phyloP scores from a whole-genome alignment of 2,797 vertebrate species.

The Sebastes melanostomus region DNA sequence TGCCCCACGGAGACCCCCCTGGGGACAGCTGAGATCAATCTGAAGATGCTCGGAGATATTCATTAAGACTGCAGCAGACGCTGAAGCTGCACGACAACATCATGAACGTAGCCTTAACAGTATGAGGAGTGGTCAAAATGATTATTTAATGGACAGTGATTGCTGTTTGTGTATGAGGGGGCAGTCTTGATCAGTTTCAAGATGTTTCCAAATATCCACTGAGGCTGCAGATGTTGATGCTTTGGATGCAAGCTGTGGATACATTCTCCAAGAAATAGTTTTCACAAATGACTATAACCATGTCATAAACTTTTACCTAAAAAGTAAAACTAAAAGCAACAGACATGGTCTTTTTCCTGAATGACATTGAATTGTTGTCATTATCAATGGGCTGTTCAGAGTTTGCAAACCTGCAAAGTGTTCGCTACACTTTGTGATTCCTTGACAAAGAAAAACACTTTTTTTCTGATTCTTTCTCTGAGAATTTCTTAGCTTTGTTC shows the following conservation, averaged over 20 bases:
- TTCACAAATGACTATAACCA: background rate
- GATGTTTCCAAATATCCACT: background rate
- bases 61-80: conserved; percentile 49
- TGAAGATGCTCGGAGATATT: conserved; percentile 56
- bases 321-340: background rate
- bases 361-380: background rate
- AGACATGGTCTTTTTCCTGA: background rate
- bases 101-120: background rate
- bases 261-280: background rate
- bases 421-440: too few species aligned
- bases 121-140: background rate
- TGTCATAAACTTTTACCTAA: background rate
- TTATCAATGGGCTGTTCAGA: background rate
- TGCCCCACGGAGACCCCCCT: conserved; percentile 39
- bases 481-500: too few species aligned
- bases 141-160: conserved; percentile 9
- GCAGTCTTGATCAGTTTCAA: background rate
- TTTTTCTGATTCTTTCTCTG: too few species aligned
- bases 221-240: background rate
- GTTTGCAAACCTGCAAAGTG: too few species aligned
- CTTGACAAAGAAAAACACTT: too few species aligned
- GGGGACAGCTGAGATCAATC: conserved; percentile 55
- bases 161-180: background rate
- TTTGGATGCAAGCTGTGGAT: background rate
- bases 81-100: conserved; percentile 14